Percentiles rank a stretch among this genome's conserved stretches.
phyloP scores from a whole-genome alignment of 1,140 invertebrate genomes.

The Dermatophagoides farinae region DNA sequence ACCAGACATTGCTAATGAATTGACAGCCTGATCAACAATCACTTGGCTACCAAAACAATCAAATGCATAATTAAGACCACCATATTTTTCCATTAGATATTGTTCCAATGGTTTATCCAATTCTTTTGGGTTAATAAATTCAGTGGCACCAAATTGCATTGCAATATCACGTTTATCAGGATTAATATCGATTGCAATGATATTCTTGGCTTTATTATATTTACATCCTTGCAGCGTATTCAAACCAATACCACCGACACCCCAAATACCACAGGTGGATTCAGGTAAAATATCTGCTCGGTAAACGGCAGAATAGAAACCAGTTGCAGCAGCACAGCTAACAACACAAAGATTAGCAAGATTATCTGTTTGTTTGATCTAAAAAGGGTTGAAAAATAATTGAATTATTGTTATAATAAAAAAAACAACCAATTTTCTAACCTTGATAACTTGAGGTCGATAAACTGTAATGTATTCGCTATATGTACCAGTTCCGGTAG shows the following conservation, averaged over 20 bases:
- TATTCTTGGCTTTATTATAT: conserved; percentile 28
- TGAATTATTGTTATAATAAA: no score
- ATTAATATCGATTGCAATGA: conserved; percentile 33
- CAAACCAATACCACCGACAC: conserved; percentile 32
- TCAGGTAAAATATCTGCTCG: neutral
- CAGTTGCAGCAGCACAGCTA: neutral
- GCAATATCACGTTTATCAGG: conserved; percentile 29
- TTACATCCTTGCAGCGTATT: conserved; percentile 34
- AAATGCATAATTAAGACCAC: conserved; percentile 37
- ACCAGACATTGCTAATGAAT: neutral
- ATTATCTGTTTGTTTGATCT: neutral
- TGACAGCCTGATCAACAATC: neutral
- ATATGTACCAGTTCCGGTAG: neutral
- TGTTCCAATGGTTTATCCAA: conserved; percentile 23
- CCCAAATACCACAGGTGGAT: conserved; percentile 31
- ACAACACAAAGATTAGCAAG: neutral
- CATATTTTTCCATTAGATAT: conserved; percentile 30
- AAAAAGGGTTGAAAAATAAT: no score
- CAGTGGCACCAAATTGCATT: conserved; percentile 31
- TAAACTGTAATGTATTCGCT: neutral
- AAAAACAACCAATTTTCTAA: conserved; percentile 73
- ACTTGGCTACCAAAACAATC: conserved; percentile 28
- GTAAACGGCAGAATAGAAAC: neutral
- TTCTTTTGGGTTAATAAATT: conserved; percentile 25
- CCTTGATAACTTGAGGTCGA: conserved; percentile 31